Base-by-base conservation (phyloP, 2,113 vertebrate genomes). In the Columba janthina region DNA sequence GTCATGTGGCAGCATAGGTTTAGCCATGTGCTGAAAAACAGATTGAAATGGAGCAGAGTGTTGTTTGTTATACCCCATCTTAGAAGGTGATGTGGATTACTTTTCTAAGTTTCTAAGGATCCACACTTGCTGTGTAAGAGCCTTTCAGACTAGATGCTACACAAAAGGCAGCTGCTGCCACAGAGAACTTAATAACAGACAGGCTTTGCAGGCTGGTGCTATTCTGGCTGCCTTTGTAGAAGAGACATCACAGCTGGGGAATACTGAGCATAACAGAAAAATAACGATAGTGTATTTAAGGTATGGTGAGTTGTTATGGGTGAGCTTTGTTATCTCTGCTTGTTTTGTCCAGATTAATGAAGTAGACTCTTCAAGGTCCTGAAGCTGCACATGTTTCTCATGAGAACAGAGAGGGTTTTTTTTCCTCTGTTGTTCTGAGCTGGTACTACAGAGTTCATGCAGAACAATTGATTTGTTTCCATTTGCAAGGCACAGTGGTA, bases 71-170 rank as follows among this genome's bases (percentile, higher is more conserved):
- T 5, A 9, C 15, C 1, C 18, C 60, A 38, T 19, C 20, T 76
- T 61, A 31, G 42, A 46, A 54, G 60, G 36, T 32, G 44, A 22
- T 0, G 2, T 8, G 53, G 8, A 1, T 3, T 58, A 0, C 42
- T 85, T 34, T 15, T 24, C n/a, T 42, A 19, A 20, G n/a, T 80
- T 44, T 67, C 51, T 3, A 5, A 14, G 20, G 20, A 16, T 87
- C 36, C 62, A 50, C 28, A 34, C 16, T 85, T n/a, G 48, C 50
- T 72, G 62, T 2, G 1, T 15, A 56, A 42, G 34, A 85, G 10
- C 24, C 14, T 29, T 72, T 16, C 44, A 31, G 77, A 17, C 26
- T 16, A 1, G 31, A 5, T 40, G n/a, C 22, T 57, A 6, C 6
- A 0, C 8, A 12, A 6, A 24, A 66, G 32, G 34, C 21, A 57